Base-by-base conservation (phyloP, 1,140 invertebrate genomes). In the silkworm (Bombyx mori) region DNA sequence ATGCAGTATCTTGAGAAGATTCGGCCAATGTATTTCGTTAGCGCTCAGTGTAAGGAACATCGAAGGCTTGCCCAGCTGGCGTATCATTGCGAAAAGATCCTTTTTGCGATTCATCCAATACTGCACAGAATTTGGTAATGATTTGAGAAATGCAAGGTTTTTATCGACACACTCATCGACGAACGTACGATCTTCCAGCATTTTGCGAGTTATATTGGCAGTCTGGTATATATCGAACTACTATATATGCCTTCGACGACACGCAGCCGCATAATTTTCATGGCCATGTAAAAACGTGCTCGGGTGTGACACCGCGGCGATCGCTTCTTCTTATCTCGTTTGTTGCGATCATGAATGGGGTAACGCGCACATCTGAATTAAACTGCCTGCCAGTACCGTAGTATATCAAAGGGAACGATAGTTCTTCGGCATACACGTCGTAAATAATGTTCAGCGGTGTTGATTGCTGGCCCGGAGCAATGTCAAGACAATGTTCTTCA, bases 351-450 rank as follows among this genome's bases (percentile, higher is more conserved):
- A 52, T 54, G 57, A 58, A 56, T 45, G 58, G 43, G 51, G 46
- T 65, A 54, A 62, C 47, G 60, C 9, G 47, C 45, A 58, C 43
- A 22, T 46, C 43, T 44, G 47, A 46, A 44, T 52, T 52, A 55
- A 47, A 64, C 52, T 12, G 46, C 43, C 65, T 48, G 47, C 48
- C n/a, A 47, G 60, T 18, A 18, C 73, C 73, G 52, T 53, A 56
- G 53, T 72, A 76, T 52, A 76, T 76, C n/a, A 54, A 56, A 18
- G 69, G 71, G 65, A 73, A 76, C 6, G 69, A 64, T 48, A 75
- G 51, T 58, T 65, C 61, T 61, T 69, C 66, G 35, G 64, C 71
- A 69, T 71, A 26, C 22, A 12, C 18, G 12, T 52, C 50, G 26
- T 52, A 52, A 52, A 52, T 52, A 26, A 52, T 52, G 45, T 46